Base-by-base conservation (phyloP, 2,113 vertebrate species). In the Petromus typicus region DNA sequence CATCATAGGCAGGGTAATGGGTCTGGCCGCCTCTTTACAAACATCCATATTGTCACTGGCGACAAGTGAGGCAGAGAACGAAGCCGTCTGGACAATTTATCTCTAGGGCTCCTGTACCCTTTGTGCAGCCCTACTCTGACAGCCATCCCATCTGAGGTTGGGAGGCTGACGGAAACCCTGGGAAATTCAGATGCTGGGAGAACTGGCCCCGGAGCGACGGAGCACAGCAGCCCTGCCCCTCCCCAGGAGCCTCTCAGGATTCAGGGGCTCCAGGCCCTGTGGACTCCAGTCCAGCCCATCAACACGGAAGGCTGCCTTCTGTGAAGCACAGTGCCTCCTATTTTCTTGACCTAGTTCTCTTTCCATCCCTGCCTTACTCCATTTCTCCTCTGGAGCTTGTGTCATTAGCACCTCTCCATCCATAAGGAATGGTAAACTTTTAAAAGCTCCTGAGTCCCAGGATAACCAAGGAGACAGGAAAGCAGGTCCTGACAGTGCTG, bases 1-100 rank as follows among this genome's bases (percentile, higher is more conserved):
- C 32, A 12, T 61, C 71, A 95, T 93, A 51, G 87, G 90, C 51
- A 3, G 85, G 84, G 90, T 94, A 93, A 97, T 96, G 88, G 97
- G 94, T 66, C 76, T 17, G 2, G 67, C 11, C 0, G 45, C 59
- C 90, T 97, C 92, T 95, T 96, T 91, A 84, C 93, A 93, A 96
- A 96, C 92, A 97, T 96, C 92, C 95, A 69, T 93, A 97, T 20
- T 96, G 93, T 95, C 95, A 97, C 89, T 45, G 43, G 51, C 37
- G 69, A 84, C 66, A 83, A 92, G 97, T n/a, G 0, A 16, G 95
- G 83, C 66, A 64, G 76, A 48, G 86, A 96, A 83, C 0, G 66
- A 57, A 93, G 81, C 83, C 61, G 93, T 61, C 27, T 22, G 86
- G 73, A 80, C 86, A 32, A 97, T 93, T 96, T 81, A 87, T 43